A percentile compares a stretch with the other conserved stretches of the same genome.
These are phyloP conservation scores for Motacilla alba DNA, from an alignment of 2,113 vertebrate genomes.

Conservation along the genomic window DNA sequence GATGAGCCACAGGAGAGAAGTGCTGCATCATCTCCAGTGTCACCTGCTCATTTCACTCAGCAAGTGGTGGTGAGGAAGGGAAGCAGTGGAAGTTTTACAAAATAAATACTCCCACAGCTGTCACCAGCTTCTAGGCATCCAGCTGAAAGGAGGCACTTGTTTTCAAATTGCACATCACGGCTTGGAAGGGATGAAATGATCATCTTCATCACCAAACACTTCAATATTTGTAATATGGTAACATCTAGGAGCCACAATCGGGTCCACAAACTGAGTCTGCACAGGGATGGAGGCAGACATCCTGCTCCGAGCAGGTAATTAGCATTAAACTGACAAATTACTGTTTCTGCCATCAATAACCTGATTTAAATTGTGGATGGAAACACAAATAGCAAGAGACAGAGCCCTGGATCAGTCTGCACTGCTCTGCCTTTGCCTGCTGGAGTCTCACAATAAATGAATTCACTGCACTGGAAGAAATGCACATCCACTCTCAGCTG, in stretches of 20 bases:
- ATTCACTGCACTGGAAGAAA: not conserved
- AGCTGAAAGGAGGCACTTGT: not conserved
- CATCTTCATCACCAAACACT: not conserved
- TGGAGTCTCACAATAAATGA: not conserved
- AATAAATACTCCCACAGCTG: not conserved
- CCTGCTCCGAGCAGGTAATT: not conserved
- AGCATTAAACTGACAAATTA: not conserved
- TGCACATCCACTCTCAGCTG: fast-evolving
- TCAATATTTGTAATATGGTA: not conserved
- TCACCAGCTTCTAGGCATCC: not conserved
- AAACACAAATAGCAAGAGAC: not conserved
- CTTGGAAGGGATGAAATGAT: not conserved
- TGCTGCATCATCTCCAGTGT: not conserved
- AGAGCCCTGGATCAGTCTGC: not conserved
- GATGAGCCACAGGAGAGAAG: not conserved
- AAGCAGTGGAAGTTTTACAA: not conserved
- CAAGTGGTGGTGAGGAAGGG: not conserved
- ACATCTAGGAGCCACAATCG: not conserved
- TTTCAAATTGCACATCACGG: not conserved
- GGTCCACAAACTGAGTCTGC: not conserved
- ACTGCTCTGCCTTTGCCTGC: not conserved
- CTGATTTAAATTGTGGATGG: not conserved
- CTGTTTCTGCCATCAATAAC: not conserved
- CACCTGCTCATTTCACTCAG: not conserved
- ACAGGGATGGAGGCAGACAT: not conserved